A percentile compares a stretch with the other conserved stretches of the same genome.
Conservation (phyloP, 1,140 invertebrate species). For the Euschistus heros region DNA sequence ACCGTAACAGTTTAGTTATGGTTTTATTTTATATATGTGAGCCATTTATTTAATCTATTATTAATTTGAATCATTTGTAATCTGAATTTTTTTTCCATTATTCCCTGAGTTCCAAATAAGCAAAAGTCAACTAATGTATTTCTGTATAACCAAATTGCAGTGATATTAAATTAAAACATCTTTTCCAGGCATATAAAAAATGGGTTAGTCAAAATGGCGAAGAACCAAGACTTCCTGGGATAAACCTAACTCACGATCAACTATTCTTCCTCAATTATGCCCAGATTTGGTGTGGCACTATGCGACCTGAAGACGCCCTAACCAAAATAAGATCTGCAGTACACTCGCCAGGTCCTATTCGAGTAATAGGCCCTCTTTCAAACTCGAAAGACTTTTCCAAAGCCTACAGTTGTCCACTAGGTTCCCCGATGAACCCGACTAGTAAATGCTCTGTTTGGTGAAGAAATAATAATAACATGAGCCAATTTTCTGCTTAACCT, state of each 20-base stretch:
- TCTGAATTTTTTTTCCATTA: not conserved
- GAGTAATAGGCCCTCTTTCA: slow-evolving; percentile 82
- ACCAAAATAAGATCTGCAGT: slow-evolving; percentile 90
- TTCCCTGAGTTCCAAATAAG: not conserved
- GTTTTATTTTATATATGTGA: too few species aligned
- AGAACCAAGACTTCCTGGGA: slow-evolving; percentile 61
- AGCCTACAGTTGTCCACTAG: slow-evolving; percentile 66
- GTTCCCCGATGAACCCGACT: slow-evolving; percentile 73
- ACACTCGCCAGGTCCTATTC: slow-evolving; percentile 85
- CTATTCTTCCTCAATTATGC: slow-evolving; percentile 84
- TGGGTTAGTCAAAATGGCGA: slow-evolving; percentile 61
- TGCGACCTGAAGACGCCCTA: slow-evolving; percentile 89
- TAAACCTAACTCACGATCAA: slow-evolving; percentile 76
- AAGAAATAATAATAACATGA: slow-evolving; percentile 29
- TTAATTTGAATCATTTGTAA: not conserved
- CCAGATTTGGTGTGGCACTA: slow-evolving; percentile 94
- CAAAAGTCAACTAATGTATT: too few species aligned
- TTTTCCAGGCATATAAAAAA: slow-evolving; percentile 59
- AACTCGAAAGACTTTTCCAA: slow-evolving; percentile 81
- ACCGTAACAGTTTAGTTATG: too few species aligned
- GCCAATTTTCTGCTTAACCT: too few species aligned
- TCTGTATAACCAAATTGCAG: too few species aligned
- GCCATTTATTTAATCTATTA: too few species aligned
- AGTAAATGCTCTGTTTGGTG: slow-evolving; percentile 91
- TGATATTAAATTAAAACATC: not conserved